Conservation (phyloP, 2,888 invertebrate species). For the Leptarthrus brevirostris region DNA sequence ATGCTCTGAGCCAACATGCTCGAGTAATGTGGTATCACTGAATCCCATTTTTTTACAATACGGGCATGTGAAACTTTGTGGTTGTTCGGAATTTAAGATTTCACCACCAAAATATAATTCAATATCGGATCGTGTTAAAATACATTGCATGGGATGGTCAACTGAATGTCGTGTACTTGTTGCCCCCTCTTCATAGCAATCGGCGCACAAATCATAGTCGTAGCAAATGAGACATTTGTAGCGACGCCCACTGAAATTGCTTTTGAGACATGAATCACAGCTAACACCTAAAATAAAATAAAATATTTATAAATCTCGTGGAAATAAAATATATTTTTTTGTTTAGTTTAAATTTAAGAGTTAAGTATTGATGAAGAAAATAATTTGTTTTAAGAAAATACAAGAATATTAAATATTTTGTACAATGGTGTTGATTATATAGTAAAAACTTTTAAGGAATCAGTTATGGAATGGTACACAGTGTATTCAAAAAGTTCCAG, state of each 20-base stretch:
- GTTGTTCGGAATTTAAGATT: constrained; percentile 89
- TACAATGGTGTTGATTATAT: no score
- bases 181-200: constrained; percentile 93
- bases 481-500: no score
- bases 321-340: no score
- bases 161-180: constrained; percentile 92
- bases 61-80: constrained; percentile 97
- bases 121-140: constrained; percentile 95
- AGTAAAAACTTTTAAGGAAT: no score
- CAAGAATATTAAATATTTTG: no score
- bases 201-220: constrained; percentile 98
- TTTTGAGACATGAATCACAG: constrained; percentile 99
- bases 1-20: constrained; percentile 92
- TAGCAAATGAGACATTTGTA: constrained; percentile 99
- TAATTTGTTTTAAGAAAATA: no score
- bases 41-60: constrained; percentile 97
- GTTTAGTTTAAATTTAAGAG: no score
- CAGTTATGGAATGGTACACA: no score
- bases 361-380: no score
- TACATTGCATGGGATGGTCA: constrained; percentile 99
- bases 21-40: constrained; percentile 90
- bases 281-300: constrained; percentile 85
- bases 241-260: constrained; percentile 95
- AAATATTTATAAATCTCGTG: no score
- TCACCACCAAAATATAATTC: constrained; percentile 97